Evolutionary conservation across 92 coral and sea anemone species (phyloP), one percentile per base, ranked within the genome.

Genomic region (Parazoanthus darwini): DNA sequence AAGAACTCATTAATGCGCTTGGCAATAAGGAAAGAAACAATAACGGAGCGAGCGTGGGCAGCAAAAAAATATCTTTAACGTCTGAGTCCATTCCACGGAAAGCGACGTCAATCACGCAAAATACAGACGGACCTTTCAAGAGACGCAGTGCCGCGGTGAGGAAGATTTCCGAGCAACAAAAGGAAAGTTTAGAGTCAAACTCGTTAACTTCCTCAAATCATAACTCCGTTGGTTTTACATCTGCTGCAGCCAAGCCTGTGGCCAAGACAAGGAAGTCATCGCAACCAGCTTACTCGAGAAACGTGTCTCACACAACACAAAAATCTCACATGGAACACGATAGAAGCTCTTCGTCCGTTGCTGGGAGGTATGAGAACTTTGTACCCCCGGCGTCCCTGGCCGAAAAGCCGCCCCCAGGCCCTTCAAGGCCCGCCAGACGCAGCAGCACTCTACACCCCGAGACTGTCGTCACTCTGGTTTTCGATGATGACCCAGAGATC

Each of bases 371-470:
- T n/a, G 43, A 46, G 56, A 44, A 48, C 29, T 10, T 14, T 37
- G 26, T 48, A 8, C 79, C 50, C 50, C 35, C 15, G 14, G 36
- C 39, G 66, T 33, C 79, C 38, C 15, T 72, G 50, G 46, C 87
- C 68, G 42, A 46, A 67, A 84, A 84, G 26, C 87, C 87, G 56
- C 78, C 65, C 25, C 25, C 87, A 3, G 77, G 77, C 6, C 80
- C 85, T 20, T 42, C 82, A 42, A 88, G 75, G 4, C 76, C 82
- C 8, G n/a, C 81, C 48, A 79, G 82, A 6, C 54, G 75, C 38
- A 80, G 84, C 8, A 95, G 96, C 74, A 95, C 98, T 42, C 71
- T 95, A 15, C 90, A 92, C 0, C 96, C 98, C 16, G 90, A 92
- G 1, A 95, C 96, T 0, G 80, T 91, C 3, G 98, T 95, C 3